These are phyloP conservation scores for Sebastes matsubarae DNA, from an alignment of 2,797 vertebrate genomes.

Conservation along the genomic window DNA sequence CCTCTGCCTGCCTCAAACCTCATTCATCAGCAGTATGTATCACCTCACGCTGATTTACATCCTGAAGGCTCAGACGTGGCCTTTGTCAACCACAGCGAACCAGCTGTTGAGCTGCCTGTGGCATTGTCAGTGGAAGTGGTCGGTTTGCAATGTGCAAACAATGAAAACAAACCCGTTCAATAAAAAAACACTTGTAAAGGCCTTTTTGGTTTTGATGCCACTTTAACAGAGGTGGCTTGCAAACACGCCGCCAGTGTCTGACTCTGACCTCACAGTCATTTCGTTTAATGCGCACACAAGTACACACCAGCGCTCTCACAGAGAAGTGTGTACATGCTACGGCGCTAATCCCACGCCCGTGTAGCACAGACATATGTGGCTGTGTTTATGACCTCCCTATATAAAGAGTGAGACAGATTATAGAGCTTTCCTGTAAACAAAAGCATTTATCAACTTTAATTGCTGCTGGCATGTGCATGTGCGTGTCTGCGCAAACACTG, in stretches of 20 bases:
- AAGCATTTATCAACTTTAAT: conserved; percentile 67
- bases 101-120: conserved; percentile 50
- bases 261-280: conserved; percentile 30
- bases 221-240: conserved; percentile 42
- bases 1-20: neutral
- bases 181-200: conserved; percentile 55
- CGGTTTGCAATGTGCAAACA: conserved; percentile 56
- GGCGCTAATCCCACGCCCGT: conserved; percentile 23
- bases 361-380: conserved; percentile 44
- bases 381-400: conserved; percentile 57
- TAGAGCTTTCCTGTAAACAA: conserved; percentile 67
- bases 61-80: conserved; percentile 22
- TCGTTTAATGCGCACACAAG: conserved; percentile 13
- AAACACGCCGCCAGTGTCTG: conserved; percentile 33
- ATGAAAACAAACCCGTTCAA: conserved; percentile 55
- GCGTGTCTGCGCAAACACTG: conserved; percentile 24
- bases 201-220: conserved; percentile 40
- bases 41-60: conserved; percentile 40
- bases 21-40: conserved; percentile 37
- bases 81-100: conserved; percentile 39
- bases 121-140: conserved; percentile 54
- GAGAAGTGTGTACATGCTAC: neutral
- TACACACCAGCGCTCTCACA: conserved; percentile 2
- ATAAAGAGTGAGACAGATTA: conserved; percentile 60
- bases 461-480: conserved; percentile 49